phyloP scores from a whole-genome alignment of 2,797 vertebrate species.

The Clarias pachynema region DNA sequence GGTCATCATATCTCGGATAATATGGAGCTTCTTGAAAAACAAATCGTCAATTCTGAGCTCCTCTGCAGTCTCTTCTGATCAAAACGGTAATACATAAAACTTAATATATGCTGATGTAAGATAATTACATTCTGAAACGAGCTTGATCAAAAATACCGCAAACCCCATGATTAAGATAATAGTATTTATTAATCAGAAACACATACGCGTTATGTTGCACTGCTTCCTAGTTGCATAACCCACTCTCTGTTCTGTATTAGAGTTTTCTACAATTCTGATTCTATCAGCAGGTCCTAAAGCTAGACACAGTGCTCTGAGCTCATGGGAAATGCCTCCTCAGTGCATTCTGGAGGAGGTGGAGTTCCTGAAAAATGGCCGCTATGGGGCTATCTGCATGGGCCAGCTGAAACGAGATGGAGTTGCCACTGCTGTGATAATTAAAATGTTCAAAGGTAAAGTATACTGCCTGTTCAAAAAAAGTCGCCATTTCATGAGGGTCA shows the following conservation, averaged over 20 bases:
- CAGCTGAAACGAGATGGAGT: constrained; percentile 58
- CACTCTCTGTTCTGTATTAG: background rate
- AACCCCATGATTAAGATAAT: background rate
- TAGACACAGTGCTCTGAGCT: constrained; percentile 50
- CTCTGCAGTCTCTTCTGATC: background rate
- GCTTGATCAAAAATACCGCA: background rate
- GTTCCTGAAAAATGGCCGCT: constrained; percentile 65
- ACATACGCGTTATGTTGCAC: background rate
- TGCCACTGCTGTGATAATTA: constrained; percentile 65
- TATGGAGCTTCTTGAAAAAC: constrained; percentile 63
- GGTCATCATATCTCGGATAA: constrained; percentile 62
- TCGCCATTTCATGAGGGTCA: too few species aligned
- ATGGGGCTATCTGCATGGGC: constrained; percentile 68
- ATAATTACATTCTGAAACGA: background rate
- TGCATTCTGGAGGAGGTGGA: constrained; percentile 61
- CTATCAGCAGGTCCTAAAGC: constrained; percentile 28
- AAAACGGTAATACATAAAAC: background rate
- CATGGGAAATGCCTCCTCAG: constrained; percentile 67
- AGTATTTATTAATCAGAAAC: background rate
- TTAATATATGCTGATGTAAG: background rate
- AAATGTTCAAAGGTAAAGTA: constrained; percentile 63
- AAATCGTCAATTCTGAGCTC: constrained; percentile 38
- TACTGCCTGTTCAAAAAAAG: too few species aligned
- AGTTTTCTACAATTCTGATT: background rate
- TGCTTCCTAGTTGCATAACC: background rate